Evolutionary conservation across 2,888 invertebrate genomes (phyloP).

Genomic region (Sminthurinus aureus): DNA sequence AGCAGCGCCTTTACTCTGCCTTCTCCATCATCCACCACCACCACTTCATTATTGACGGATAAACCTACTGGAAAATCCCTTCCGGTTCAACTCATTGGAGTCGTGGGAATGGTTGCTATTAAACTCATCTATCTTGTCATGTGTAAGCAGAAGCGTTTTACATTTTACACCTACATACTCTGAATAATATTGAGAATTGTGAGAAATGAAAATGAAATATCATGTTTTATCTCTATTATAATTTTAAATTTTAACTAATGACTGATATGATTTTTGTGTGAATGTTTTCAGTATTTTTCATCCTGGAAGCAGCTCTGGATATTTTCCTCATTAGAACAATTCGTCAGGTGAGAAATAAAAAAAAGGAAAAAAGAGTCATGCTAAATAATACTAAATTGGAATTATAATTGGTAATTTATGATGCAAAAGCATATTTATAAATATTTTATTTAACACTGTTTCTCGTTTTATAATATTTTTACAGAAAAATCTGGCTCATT

Average conservation of each 20-base stretch:
- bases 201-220: background rate
- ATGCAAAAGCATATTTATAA: background rate
- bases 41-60: background rate
- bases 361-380: no score
- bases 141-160: constrained; percentile 29
- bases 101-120: constrained; percentile 26
- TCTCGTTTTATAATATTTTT: background rate
- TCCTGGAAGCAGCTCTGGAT: constrained; percentile 23
- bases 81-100: background rate
- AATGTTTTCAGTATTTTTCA: constrained; percentile 26
- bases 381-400: background rate
- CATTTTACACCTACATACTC: background rate
- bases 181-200: no score
- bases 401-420: background rate
- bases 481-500: constrained; percentile 14
- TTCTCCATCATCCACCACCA: background rate
- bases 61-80: background rate
- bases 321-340: constrained; percentile 23
- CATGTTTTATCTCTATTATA: background rate
- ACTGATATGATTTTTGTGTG: background rate
- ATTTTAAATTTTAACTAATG: background rate
- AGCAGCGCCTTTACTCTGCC: background rate
- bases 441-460: background rate
- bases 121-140: constrained; percentile 36
- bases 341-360: background rate